Evolutionary conservation across 2,888 invertebrate genomes (phyloP).

Genomic region (Caenorhabditis wallacei): DNA sequence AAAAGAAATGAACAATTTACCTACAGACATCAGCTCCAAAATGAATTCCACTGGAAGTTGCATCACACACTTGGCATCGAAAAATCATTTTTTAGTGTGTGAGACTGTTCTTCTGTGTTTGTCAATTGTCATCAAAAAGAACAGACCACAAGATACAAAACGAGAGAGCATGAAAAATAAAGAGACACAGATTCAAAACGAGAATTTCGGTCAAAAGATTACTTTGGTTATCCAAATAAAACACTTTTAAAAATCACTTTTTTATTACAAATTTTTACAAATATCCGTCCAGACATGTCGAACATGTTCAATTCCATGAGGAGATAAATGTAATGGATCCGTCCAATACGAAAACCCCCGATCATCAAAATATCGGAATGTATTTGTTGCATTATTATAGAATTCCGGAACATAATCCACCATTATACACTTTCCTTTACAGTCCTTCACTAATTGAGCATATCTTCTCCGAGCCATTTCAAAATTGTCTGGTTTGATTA

Average conservation of each 20-base stretch:
- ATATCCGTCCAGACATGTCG: constrained; percentile 53
- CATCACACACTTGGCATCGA: background rate
- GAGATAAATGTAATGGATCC: constrained; percentile 30
- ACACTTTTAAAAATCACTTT: background rate
- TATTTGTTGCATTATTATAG: constrained; percentile 5
- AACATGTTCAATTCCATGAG: constrained; percentile 45
- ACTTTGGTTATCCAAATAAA: no score
- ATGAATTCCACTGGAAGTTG: constrained; percentile 15
- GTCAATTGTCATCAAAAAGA: no score
- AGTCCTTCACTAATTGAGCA: constrained; percentile 13
- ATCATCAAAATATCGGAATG: constrained; percentile 18
- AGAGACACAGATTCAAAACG: constrained; percentile 2
- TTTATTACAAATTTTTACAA: constrained; percentile 32
- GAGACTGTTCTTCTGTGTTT: no score
- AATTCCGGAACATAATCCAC: constrained; percentile 14
- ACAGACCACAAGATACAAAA: constrained; percentile 13
- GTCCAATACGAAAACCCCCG: constrained; percentile 11
- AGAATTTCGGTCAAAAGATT: no score
- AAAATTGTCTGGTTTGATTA: constrained; percentile 8
- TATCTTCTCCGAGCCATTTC: constrained; percentile 1
- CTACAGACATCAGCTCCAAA: constrained; percentile 47
- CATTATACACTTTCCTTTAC: constrained; percentile 4
- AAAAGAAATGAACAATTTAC: background rate
- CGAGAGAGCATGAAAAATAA: background rate
- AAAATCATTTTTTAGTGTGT: background rate